Evolutionary conservation across 2,888 invertebrate species (phyloP), one percentile per base, ranked within the genome.

Genomic region (Calameuta filiformis): DNA sequence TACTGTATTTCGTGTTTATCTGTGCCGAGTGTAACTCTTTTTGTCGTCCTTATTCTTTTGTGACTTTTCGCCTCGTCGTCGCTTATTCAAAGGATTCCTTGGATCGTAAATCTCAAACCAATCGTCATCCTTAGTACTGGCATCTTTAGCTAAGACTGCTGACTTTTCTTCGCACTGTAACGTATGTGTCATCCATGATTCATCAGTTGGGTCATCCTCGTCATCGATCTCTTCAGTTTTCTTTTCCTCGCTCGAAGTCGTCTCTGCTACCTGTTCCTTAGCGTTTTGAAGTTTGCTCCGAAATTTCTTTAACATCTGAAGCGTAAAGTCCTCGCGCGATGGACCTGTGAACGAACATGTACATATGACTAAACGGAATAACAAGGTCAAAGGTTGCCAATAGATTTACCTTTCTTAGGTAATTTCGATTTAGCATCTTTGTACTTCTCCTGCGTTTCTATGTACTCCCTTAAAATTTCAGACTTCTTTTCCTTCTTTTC

Each of bases 91-190:
- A 0, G 98, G 97, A 93, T 99, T 99, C 82, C 99, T 93, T 0
- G 99, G 99, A 92, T 99, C 99, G 88, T 96, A 96, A 37, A 98
- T 97, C 89, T 98, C 98, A 90, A 98, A 99, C 97, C 99, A 98
- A 87, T 99, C 99, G 84, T 97, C 97, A 74, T 96, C 95, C 89
- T 97, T 97, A 0, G 96, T 96, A 77, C 97, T 99, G 0, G 98
- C 98, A 92, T 99, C 98, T 87, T 97, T 97, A 0, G 98, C 98
- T 40, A 98, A 89, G 2, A 96, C 95, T 0, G 95, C 94, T 0
- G 92, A 93, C 81, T 94, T 94, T 11, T 95, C 95, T 81, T 95
- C 94, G 85, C 96, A 96, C 0, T 93, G 92, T 0, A 96, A 92
- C 2, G 93, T 93, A 87, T 95, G 95, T 0, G 94, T 93, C 87